Evolutionary conservation across 1,140 invertebrate species (phyloP), one percentile per base, ranked within the genome.

Genomic region (Ips nitidus): DNA sequence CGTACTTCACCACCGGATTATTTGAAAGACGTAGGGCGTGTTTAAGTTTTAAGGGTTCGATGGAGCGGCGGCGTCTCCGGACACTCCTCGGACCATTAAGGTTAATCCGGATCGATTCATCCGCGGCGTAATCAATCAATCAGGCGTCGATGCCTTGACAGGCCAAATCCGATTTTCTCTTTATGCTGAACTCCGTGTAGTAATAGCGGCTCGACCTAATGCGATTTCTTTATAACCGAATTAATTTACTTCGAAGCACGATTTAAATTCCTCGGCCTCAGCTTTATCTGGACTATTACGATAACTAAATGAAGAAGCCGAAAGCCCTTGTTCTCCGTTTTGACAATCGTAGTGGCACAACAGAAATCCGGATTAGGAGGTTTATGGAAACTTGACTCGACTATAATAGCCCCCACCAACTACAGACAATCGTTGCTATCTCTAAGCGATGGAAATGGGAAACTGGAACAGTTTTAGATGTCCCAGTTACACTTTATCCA

Each of bases 41-140:
- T 50, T 45, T 58, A 58, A 63, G 41, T 57, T 50, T 50, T 50
- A 50, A 56, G 53, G 53, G 22, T 56, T 39, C 53, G 53, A 7
- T 37, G 37, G 7, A 56, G 53, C n/a, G 22, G 45, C 50, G 37
- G 1, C 52, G 58, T 66, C 67, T 62, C 41, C 59, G 57, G 69
- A 66, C 69, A 71, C 69, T 71, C 69, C 69, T 71, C 69, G 58
- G 69, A 66, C 69, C 63, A 71, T 71, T 71, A 71, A 71, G 69
- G 61, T 71, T 71, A 71, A 71, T 71, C 69, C 59, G 63, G 47
- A 71, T 71, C 69, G 69, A 71, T 71, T 66, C 64, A 65, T 70
- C 69, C 56, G 57, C 40, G 41, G 57, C 41, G 63, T 57, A 71
- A 71, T 71, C 69, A 71, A 71, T 71, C 69, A 71, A 71, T 71